phyloP scores from a whole-genome alignment of 2,797 vertebrate species.

The Psittacula echo region DNA sequence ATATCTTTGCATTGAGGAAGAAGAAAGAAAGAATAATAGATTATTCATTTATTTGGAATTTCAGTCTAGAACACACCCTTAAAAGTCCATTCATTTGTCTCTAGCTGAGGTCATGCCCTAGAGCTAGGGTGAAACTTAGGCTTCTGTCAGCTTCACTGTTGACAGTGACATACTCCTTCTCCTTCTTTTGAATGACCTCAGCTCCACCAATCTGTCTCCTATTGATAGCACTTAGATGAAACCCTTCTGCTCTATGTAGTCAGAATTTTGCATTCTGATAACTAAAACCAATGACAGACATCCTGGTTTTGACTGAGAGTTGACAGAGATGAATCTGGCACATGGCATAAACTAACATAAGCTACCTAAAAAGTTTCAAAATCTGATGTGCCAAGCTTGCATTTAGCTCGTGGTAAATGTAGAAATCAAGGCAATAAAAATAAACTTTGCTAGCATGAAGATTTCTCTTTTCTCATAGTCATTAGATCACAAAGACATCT shows the following conservation, averaged over 20 bases:
- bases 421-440: conserved; percentile 4
- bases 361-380: conserved; percentile 11
- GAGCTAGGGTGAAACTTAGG: background rate
- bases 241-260: background rate
- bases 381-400: background rate
- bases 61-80: rapidly evolving
- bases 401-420: background rate
- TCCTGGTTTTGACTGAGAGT: background rate
- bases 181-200: background rate
- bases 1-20: background rate
- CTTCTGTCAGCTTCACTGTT: background rate
- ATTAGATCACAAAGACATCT: background rate
- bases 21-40: background rate
- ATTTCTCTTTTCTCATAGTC: background rate
- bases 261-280: background rate
- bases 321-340: background rate
- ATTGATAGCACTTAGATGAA: background rate
- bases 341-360: conserved; percentile 9
- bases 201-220: background rate
- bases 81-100: background rate
- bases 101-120: background rate
- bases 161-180: background rate
- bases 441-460: background rate
- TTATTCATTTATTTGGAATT: background rate
- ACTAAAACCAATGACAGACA: background rate